Base-by-base conservation (phyloP, 2,113 vertebrate genomes). In the Pelecanoides urinatrix region DNA sequence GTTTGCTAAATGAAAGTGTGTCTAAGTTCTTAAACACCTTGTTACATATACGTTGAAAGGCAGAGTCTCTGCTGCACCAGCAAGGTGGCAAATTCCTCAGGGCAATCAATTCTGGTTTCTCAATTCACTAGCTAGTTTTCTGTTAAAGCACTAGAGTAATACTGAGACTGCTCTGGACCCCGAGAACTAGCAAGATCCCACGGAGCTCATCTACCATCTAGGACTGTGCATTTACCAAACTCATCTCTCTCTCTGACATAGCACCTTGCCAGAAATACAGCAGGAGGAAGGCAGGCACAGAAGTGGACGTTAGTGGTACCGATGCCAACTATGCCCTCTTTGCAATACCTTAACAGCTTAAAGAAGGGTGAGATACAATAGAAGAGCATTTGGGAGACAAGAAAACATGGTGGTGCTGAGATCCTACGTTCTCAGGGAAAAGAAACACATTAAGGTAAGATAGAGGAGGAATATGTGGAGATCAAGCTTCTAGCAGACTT, bases 1-100 rank as follows among this genome's bases (percentile, higher is more conserved):
- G 84, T 76, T 78, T 86, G 81, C 85, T 94, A 92, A 95, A 90
- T 95, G 87, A 49, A 96, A 93, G 74, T 95, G 90, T 94, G 94
- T 90, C 87, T 58, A 90, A 93, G 90, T 94, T 93, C 93, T 93
- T 94, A 90, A 96, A 88, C 81, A 95, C 38, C 59, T 88, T 88
- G 90, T 96, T 95, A 96, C 71, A 50, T 23, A 53, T 29, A 81
- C 0, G 0, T 62, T 59, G 58, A 91, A 73, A 94, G 38, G 61
- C 88, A 92, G 82, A 83, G 27, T 25, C 50, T 79, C 52, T 47
- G 50, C 74, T 87, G 77, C 30, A 79, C 89, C 76, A 94, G 84
- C 92, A 87, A 97, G 95, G 94, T 94, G 94, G 94, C 74, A 71
- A 95, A 94, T 75, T 87, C 94, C 77, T 58, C 56, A 62, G 86